Evolutionary conservation across 2,888 invertebrate species (phyloP), one percentile per base, ranked within the genome.

Genomic region (Helleia helle): DNA sequence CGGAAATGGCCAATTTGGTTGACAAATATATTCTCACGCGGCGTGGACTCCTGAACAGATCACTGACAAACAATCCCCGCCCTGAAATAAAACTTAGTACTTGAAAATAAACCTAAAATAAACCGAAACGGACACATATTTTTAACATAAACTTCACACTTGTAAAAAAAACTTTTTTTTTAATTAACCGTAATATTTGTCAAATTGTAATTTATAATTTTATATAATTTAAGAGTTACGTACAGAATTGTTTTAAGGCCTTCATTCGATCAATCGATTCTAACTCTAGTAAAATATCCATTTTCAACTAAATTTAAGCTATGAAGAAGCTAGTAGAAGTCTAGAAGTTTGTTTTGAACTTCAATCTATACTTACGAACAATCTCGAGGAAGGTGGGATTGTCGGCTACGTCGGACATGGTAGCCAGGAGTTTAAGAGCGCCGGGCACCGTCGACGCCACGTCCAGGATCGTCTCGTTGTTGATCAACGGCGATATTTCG

Each of bases 331-430:
- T n/a, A n/a, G n/a, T n/a, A n/a, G n/a, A n/a, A n/a, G n/a, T n/a
- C n/a, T n/a, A n/a, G n/a, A n/a, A n/a, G n/a, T n/a, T n/a, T n/a
- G n/a, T n/a, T n/a, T n/a, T n/a, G n/a, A n/a, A n/a, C n/a, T n/a
- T n/a, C n/a, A n/a, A n/a, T 27, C 1, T 6, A 12, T 31, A 69
- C 75, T 71, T 56, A 87, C 87, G 80, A 38, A 74, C 80, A 27
- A 88, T 73, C 42, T 77, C 57, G 29, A 86, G 65, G 48, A 88
- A 83, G 27, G 75, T 64, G 3, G 87, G 86, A 26, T 81, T 75
- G 22, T 88, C 88, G 4, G 84, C 79, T n/a, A 86, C 72, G 42
- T 81, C 71, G 0, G 87, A 76, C 43, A 88, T 62, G 0, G 87
- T 87, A 15, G 86, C 75, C 13, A 88, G 58, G 6, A 88, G 65